Conservation (phyloP, 2,797 vertebrate species). For the Hephaestus fuliginosus region DNA sequence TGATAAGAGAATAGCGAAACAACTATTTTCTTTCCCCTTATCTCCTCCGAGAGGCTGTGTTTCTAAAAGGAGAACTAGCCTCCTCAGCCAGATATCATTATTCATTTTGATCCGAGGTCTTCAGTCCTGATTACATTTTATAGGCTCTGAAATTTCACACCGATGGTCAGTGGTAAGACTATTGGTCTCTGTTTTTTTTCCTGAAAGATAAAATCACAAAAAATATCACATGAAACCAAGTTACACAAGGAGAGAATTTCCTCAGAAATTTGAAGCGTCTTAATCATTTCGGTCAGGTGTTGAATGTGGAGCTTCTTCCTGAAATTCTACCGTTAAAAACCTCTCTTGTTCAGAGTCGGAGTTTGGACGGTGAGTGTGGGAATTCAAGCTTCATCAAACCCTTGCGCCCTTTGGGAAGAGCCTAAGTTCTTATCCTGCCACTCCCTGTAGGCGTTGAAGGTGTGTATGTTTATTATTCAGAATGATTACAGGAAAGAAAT, state of each 20-base stretch:
- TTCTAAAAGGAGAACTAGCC: conserved; percentile 79
- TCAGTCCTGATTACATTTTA: conserved; percentile 76
- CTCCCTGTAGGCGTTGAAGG: not conserved
- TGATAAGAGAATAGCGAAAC: conserved; percentile 81
- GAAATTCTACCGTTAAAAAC: conserved; percentile 76
- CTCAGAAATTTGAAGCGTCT: conserved; percentile 56
- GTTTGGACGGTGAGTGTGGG: conserved; percentile 42
- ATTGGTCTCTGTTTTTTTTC: conserved; percentile 17
- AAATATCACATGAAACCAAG: conserved; percentile 38
- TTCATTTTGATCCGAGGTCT: conserved; percentile 77
- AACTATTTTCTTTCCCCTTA: conserved; percentile 84
- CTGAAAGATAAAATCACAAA: conserved; percentile 29
- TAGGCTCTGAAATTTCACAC: conserved; percentile 65
- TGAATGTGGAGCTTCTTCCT: conserved; percentile 77
- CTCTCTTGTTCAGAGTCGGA: conserved; percentile 53
- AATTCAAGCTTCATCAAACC: conserved; percentile 47
- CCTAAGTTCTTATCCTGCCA: conserved; percentile 1
- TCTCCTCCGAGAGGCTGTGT: conserved; percentile 77
- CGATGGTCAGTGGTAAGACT: conserved; percentile 32
- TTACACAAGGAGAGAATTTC: conserved; percentile 28
- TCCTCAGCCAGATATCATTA: conserved; percentile 78
- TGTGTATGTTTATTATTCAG: conserved; percentile 41
- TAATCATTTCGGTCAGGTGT: conserved; percentile 73
- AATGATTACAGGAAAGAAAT: conserved; percentile 18
- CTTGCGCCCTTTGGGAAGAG: conserved; percentile 26